phyloP scores from a whole-genome alignment of 92 coral and sea anemone genomes.

The Virgularia gustaviana region DNA sequence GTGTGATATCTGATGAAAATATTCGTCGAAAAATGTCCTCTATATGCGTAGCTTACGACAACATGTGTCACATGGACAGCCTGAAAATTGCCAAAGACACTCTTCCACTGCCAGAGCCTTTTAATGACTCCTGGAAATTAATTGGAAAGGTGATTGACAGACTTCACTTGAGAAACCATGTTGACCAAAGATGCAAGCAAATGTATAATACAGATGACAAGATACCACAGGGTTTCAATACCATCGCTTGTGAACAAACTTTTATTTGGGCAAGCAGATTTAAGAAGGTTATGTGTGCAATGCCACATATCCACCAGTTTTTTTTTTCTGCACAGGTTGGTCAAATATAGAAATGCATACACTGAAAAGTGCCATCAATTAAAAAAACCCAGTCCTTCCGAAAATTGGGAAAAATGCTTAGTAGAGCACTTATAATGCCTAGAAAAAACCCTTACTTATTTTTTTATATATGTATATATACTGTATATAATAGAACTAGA shows the following conservation, averaged over 20 bases:
- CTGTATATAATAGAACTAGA: no score
- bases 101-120: conserved; percentile 42
- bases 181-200: conserved; percentile 36
- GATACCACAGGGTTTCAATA: neutral
- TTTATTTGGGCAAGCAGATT: conserved; percentile 11
- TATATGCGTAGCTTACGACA: conserved; percentile 46
- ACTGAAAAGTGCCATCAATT: conserved; percentile 24
- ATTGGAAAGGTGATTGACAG: conserved; percentile 44
- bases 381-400: conserved; percentile 36
- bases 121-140: conserved; percentile 19
- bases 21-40: no score
- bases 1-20: no score
- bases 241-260: conserved; percentile 22
- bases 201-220: conserved; percentile 42
- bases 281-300: conserved; percentile 4
- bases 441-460: no score
- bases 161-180: conserved; percentile 47
- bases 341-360: neutral
- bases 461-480: no score
- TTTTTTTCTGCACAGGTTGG: conserved; percentile 8
- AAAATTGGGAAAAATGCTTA: no score
- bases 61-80: conserved; percentile 56
- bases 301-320: conserved; percentile 13
- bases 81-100: conserved; percentile 26
- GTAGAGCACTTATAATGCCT: no score